Evolutionary conservation across 2,113 vertebrate species (phyloP).

Genomic region (Cottus gobio): DNA sequence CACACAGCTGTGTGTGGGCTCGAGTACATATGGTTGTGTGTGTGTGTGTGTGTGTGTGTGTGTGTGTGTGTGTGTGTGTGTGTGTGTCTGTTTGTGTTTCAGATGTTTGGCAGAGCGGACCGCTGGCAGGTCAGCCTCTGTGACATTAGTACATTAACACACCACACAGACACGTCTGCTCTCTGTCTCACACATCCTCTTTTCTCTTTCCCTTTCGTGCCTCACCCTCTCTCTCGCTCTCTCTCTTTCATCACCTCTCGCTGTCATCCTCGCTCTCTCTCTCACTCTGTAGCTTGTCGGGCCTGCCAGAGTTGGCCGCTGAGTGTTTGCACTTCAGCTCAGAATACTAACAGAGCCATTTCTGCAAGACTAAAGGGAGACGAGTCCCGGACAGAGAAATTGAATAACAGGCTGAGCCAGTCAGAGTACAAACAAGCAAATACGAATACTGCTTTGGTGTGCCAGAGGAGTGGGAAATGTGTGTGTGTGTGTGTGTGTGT

Average conservation of each 20-base stretch:
- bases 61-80: constrained; percentile 11
- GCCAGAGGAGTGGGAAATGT: constrained; percentile 20
- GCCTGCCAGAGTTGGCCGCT: constrained; percentile 26
- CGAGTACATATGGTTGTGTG: constrained; percentile 4
- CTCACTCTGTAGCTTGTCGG: constrained; percentile 7
- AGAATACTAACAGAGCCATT: constrained; percentile 46
- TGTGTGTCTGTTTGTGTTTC: constrained; percentile 13
- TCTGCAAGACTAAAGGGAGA: constrained; percentile 18
- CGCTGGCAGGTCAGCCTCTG: constrained; percentile 45
- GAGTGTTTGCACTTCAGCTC: constrained; percentile 28
- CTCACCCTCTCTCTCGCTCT: background rate
- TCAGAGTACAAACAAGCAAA: constrained; percentile 55
- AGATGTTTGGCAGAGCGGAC: constrained; percentile 24
- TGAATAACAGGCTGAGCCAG: constrained; percentile 31
- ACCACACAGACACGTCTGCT: constrained; percentile 48
- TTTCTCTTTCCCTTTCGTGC: constrained; percentile 39
- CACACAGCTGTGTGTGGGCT: constrained; percentile 8
- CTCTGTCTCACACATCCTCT: constrained; percentile 43
- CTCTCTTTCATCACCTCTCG: background rate
- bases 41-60: constrained; percentile 4
- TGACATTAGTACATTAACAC: constrained; percentile 64
- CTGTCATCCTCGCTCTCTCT: background rate
- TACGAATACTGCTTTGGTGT: constrained; percentile 12
- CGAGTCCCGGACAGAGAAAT: constrained; percentile 31
- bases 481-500: background rate